These are phyloP conservation scores for Mellilla xanthometata DNA, from an alignment of 2,888 invertebrate genomes.

Conservation along the genomic window DNA sequence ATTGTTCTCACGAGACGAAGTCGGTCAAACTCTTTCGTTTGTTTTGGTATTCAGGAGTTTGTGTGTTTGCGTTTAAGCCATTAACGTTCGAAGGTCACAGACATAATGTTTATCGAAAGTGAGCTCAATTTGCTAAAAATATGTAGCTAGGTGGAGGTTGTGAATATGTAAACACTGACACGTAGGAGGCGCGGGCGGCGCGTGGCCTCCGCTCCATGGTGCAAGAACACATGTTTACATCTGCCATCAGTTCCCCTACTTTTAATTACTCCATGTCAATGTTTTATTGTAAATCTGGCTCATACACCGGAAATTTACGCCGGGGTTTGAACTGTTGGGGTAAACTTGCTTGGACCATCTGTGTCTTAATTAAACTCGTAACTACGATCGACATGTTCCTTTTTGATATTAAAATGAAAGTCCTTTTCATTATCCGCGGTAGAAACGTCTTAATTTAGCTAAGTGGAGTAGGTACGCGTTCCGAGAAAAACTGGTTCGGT, in stretches of 20 bases:
- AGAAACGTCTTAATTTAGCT: slow-evolving; percentile 38
- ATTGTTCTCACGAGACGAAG: slow-evolving; percentile 14
- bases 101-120: slow-evolving; percentile 23
- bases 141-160: slow-evolving; percentile 48
- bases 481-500: slow-evolving; percentile 43
- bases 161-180: slow-evolving; percentile 53
- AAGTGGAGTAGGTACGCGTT: slow-evolving; percentile 26
- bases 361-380: no score
- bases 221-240: slow-evolving; percentile 71
- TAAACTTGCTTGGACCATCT: not conserved
- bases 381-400: no score
- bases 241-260: slow-evolving; percentile 48
- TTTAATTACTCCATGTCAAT: slow-evolving; percentile 41
- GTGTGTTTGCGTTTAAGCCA: slow-evolving; percentile 15
- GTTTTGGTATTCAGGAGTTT: slow-evolving; percentile 11
- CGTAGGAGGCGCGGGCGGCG: slow-evolving; percentile 47
- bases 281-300: slow-evolving; percentile 30
- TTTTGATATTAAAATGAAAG: no score
- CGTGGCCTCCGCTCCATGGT: slow-evolving; percentile 63
- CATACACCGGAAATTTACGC: slow-evolving; percentile 21
- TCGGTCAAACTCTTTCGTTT: slow-evolving; percentile 16
- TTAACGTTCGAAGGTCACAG: slow-evolving; percentile 23
- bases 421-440: not conserved
- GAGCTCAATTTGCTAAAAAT: slow-evolving; percentile 50
- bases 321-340: not conserved